Conservation (phyloP, 2,888 invertebrate species). For the Eumerus sabulonum region DNA sequence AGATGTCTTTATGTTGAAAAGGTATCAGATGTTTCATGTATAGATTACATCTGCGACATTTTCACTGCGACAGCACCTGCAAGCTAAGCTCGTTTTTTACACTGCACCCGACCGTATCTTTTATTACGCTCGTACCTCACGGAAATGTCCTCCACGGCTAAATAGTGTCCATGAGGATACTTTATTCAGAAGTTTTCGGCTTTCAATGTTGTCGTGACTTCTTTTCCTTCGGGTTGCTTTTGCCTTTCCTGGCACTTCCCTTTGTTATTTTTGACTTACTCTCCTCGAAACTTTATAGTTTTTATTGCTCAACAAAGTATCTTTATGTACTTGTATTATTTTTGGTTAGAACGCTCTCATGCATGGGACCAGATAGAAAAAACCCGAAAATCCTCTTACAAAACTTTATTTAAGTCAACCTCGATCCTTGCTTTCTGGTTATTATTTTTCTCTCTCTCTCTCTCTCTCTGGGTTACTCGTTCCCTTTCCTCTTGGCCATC, state of each 20-base stretch:
- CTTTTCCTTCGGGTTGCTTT: background rate
- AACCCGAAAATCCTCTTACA: slow-evolving; percentile 65
- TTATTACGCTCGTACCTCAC: too few species aligned
- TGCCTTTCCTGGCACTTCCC: background rate
- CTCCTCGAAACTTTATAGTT: slow-evolving; percentile 48
- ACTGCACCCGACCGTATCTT: background rate
- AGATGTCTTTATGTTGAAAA: too few species aligned
- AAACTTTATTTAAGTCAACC: slow-evolving; percentile 68
- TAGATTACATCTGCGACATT: too few species aligned
- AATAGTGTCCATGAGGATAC: slow-evolving; percentile 25
- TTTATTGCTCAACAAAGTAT: slow-evolving; percentile 38
- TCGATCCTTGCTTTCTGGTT: slow-evolving; percentile 48
- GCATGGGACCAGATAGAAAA: slow-evolving; percentile 45
- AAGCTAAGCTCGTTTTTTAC: slow-evolving; percentile 1
- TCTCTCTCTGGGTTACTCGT: background rate
- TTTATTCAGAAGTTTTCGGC: slow-evolving; percentile 32
- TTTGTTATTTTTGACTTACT: slow-evolving; percentile 15
- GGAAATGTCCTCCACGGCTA: slow-evolving; percentile 9
- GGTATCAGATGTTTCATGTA: too few species aligned
- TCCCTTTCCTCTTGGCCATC: slow-evolving; percentile 26
- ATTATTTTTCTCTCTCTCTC: slow-evolving; percentile 19
- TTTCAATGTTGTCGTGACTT: slow-evolving; percentile 8
- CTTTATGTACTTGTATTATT: slow-evolving; percentile 13
- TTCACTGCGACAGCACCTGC: too few species aligned
- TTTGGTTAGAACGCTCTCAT: slow-evolving; percentile 30